Percentiles rank a stretch among this genome's conserved stretches.
These are phyloP conservation scores for Zenarchopterus dispar DNA, from an alignment of 2,797 vertebrate species.

Conservation along the genomic window DNA sequence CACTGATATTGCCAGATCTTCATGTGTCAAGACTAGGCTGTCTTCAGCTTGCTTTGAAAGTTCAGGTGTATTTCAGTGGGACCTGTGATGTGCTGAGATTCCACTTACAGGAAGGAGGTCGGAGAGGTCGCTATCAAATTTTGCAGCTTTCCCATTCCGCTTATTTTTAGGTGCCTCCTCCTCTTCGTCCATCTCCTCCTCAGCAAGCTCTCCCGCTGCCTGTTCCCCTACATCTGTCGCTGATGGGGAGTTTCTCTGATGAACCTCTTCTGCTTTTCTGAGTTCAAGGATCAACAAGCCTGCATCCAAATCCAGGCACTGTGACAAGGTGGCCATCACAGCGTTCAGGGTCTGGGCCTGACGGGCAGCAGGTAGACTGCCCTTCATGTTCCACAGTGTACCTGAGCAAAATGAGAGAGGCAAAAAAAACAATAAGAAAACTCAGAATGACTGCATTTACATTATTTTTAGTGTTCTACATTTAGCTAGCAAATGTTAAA, in stretches of 20 bases:
- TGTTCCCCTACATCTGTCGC: constrained; percentile 39
- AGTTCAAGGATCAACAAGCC: constrained; percentile 83
- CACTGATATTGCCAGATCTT: no score
- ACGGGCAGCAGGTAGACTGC: constrained; percentile 82
- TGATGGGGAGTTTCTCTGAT: constrained; percentile 40
- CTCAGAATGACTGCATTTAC: neutral
- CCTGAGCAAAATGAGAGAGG: constrained; percentile 73
- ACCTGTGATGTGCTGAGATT: neutral
- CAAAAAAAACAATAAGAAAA: neutral
- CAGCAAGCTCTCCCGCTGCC: constrained; percentile 15
- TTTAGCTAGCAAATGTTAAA: no score
- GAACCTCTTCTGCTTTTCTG: constrained; percentile 81
- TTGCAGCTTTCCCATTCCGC: constrained; percentile 68
- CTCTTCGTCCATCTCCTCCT: constrained; percentile 69
- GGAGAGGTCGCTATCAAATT: constrained; percentile 82
- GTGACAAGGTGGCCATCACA: constrained; percentile 86
- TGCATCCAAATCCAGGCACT: constrained; percentile 85
- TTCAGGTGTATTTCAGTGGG: no score
- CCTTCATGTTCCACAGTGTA: constrained; percentile 93
- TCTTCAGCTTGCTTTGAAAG: no score
- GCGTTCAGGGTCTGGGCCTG: constrained; percentile 89
- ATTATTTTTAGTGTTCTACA: neutral
- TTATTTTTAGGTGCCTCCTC: constrained; percentile 80
- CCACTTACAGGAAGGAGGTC: constrained; percentile 91
- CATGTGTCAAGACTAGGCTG: no score